Conservation (phyloP, 2,113 vertebrate genomes). For the Ophthalmolycus amberensis region DNA sequence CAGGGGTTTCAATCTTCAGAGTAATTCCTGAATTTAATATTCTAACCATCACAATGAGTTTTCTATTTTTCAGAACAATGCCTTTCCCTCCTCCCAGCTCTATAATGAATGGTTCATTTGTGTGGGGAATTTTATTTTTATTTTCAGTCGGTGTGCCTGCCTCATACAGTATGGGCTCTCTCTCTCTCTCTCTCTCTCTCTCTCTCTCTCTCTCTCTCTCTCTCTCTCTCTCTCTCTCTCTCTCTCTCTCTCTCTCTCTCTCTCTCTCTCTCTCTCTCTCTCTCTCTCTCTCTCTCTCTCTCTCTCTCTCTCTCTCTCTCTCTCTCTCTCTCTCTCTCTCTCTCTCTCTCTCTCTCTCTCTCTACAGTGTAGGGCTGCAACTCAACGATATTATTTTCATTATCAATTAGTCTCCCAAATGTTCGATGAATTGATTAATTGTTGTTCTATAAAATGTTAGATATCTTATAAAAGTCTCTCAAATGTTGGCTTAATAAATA, state of each 20-base stretch:
- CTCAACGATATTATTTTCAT: not conserved
- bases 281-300: too few relatives aligned
- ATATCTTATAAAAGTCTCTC: not conserved
- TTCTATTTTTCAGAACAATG: not conserved
- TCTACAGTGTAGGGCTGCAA: too few relatives aligned
- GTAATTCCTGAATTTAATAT: not conserved
- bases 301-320: too few relatives aligned
- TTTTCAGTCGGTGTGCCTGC: slow-evolving; percentile 26
- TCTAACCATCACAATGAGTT: too few relatives aligned
- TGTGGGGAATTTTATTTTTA: slow-evolving; percentile 32
- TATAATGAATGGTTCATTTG: slow-evolving; percentile 42
- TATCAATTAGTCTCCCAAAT: not conserved
- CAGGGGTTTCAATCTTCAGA: not conserved
- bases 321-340: not conserved
- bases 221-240: too few relatives aligned
- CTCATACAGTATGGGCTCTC: not conserved
- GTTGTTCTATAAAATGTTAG: not conserved
- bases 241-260: too few relatives aligned
- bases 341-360: not conserved
- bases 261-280: too few relatives aligned
- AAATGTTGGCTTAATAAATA: not conserved
- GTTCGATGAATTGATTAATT: not conserved
- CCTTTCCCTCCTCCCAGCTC: not conserved
- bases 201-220: not conserved
- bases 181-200: not conserved